Percentiles rank a stretch among this genome's conserved stretches.
phyloP scores from a whole-genome alignment of 1,140 invertebrate genomes.

The Hyposmocoma kahamanoa region DNA sequence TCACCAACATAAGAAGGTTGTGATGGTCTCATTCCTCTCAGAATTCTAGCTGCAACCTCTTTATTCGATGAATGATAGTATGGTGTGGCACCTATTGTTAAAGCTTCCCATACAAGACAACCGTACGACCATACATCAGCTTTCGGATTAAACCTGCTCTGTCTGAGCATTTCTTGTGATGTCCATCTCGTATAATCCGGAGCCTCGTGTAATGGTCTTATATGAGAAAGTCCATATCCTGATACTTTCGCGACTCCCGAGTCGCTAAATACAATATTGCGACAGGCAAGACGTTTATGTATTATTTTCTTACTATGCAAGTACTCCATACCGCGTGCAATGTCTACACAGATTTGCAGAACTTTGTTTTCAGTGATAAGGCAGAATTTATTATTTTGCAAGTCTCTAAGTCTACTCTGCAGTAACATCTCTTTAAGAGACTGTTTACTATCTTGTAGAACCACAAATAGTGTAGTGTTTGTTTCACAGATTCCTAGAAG shows the following conservation, averaged over 20 bases:
- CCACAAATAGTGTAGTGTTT: conserved; percentile 80
- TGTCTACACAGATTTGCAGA: conserved; percentile 73
- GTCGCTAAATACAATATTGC: conserved; percentile 78
- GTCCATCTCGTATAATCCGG: conserved; percentile 85
- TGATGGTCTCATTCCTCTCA: conserved; percentile 79
- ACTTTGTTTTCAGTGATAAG: conserved; percentile 77
- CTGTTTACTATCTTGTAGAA: conserved; percentile 79
- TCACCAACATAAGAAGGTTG: conserved; percentile 83
- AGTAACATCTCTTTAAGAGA: conserved; percentile 81
- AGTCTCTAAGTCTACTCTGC: conserved; percentile 76
- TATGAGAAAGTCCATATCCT: conserved; percentile 78
- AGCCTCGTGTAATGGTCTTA: conserved; percentile 68
- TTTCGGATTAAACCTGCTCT: conserved; percentile 77
- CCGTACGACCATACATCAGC: conserved; percentile 90
- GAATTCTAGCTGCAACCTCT: conserved; percentile 81
- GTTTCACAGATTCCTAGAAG: conserved; percentile 88
- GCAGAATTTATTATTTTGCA: conserved; percentile 77
- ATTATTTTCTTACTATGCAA: conserved; percentile 76
- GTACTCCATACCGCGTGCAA: conserved; percentile 80
- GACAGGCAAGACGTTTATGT: conserved; percentile 82
- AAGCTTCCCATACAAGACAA: conserved; percentile 87
- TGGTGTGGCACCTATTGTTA: conserved; percentile 87
- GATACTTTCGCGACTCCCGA: conserved; percentile 80
- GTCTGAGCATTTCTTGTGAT: conserved; percentile 82
- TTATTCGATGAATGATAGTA: conserved; percentile 80